Percentiles rank a stretch among this genome's conserved stretches.
Conservation (phyloP, 2,888 invertebrate species). For the Baccha elongata region DNA sequence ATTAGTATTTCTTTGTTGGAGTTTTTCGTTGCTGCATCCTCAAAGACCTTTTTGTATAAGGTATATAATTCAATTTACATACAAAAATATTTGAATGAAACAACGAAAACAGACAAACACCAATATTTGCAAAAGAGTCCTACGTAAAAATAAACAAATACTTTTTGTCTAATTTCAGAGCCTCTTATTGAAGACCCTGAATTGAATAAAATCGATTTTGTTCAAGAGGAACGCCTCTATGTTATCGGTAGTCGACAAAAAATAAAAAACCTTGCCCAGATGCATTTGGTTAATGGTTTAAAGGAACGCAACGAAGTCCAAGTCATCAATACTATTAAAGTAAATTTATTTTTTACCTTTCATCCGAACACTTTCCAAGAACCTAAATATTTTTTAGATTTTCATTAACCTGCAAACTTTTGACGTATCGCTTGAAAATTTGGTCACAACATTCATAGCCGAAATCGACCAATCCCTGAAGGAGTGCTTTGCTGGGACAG, state of each 20-base stretch:
- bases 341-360: slow-evolving; percentile 78
- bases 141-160: too few relatives aligned
- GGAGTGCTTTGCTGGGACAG: slow-evolving; percentile 82
- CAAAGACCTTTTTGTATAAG: too few relatives aligned
- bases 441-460: slow-evolving; percentile 80
- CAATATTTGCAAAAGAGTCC: too few relatives aligned
- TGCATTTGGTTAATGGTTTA: slow-evolving; percentile 91
- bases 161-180: too few relatives aligned
- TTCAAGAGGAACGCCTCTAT: slow-evolving; percentile 89
- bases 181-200: slow-evolving; percentile 92
- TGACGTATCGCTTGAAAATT: slow-evolving; percentile 80
- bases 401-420: slow-evolving; percentile 81
- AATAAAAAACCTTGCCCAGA: slow-evolving; percentile 90
- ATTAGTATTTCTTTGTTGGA: too few relatives aligned
- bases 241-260: slow-evolving; percentile 88
- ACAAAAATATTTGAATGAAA: too few relatives aligned
- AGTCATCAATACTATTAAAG: slow-evolving; percentile 87
- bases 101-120: too few relatives aligned
- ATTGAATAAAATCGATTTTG: slow-evolving; percentile 90
- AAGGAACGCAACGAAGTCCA: slow-evolving; percentile 88
- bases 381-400: slow-evolving; percentile 77
- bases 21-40: too few relatives aligned
- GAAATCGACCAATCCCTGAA: slow-evolving; percentile 81
- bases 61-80: too few relatives aligned
- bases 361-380: slow-evolving; percentile 80